Conservation (phyloP, 2,888 invertebrate genomes). For the Cephus runcator region DNA sequence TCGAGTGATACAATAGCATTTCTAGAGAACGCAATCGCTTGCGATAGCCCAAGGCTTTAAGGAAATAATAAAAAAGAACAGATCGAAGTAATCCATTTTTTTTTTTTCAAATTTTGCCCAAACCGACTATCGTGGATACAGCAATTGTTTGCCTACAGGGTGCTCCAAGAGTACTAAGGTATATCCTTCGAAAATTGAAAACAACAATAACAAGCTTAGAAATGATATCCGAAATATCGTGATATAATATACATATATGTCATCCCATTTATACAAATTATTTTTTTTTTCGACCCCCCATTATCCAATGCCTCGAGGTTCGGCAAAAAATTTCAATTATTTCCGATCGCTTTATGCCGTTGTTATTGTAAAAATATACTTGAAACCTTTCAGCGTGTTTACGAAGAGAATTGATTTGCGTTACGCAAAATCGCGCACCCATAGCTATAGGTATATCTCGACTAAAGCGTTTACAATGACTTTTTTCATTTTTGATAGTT, state of each 20-base stretch:
- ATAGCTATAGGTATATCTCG: background rate
- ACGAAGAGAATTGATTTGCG: background rate
- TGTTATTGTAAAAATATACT: background rate
- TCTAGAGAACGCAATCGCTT: slow-evolving; percentile 8
- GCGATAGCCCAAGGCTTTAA: background rate
- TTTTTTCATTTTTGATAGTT: slow-evolving; percentile 53
- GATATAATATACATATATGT: background rate
- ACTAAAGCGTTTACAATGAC: slow-evolving; percentile 26
- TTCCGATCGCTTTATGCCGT: background rate
- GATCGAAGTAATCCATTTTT: background rate
- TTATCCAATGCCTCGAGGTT: background rate
- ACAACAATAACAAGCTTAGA: background rate
- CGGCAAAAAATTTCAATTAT: background rate
- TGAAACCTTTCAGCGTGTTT: background rate
- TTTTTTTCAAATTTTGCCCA: background rate
- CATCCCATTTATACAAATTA: background rate
- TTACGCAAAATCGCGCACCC: background rate
- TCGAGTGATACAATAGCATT: slow-evolving; percentile 19
- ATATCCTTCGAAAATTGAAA: background rate
- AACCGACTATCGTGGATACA: background rate
- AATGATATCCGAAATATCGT: background rate
- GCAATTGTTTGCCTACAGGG: background rate
- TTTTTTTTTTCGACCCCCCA: background rate
- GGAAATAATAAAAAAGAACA: background rate
- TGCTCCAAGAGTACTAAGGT: background rate